Evolutionary conservation across 2,888 invertebrate genomes (phyloP).

Genomic region (Heteropelma amictum): DNA sequence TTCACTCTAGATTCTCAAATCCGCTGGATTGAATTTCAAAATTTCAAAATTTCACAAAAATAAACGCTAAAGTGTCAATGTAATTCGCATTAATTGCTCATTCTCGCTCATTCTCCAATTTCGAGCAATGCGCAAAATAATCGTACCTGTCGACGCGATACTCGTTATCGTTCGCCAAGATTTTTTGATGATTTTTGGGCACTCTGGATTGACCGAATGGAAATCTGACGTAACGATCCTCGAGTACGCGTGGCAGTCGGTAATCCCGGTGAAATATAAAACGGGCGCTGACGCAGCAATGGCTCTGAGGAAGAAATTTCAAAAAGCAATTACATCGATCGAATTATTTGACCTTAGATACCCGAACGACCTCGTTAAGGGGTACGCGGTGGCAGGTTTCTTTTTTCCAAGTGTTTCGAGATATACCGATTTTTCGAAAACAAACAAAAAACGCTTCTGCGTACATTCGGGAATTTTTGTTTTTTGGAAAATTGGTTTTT

Average conservation of each 20-base stretch:
- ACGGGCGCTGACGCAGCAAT: conserved; percentile 96
- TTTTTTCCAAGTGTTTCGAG: too few species aligned
- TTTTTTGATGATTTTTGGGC: conserved; percentile 85
- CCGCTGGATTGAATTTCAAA: neutral
- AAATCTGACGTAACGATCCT: conserved; percentile 90
- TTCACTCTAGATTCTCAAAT: neutral
- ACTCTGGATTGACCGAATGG: conserved; percentile 80
- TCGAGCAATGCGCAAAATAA: neutral
- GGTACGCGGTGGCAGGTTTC: too few species aligned
- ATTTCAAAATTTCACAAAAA: too few species aligned
- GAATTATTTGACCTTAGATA: too few species aligned
- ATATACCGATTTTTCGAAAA: too few species aligned
- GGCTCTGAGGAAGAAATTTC: conserved; percentile 80
- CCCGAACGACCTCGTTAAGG: too few species aligned
- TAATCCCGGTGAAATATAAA: conserved; percentile 89
- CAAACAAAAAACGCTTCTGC: too few species aligned
- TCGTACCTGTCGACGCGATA: conserved; percentile 79
- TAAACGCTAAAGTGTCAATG: too few species aligned
- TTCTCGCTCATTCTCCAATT: too few species aligned
- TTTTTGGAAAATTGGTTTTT: too few species aligned
- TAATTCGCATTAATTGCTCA: too few species aligned
- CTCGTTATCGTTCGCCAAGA: conserved; percentile 87
- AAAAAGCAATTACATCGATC: neutral
- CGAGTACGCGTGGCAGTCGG: conserved; percentile 87
- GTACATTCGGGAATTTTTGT: too few species aligned